Base-by-base conservation (phyloP, 1,140 invertebrate species). In the Drosophila takahashii region DNA sequence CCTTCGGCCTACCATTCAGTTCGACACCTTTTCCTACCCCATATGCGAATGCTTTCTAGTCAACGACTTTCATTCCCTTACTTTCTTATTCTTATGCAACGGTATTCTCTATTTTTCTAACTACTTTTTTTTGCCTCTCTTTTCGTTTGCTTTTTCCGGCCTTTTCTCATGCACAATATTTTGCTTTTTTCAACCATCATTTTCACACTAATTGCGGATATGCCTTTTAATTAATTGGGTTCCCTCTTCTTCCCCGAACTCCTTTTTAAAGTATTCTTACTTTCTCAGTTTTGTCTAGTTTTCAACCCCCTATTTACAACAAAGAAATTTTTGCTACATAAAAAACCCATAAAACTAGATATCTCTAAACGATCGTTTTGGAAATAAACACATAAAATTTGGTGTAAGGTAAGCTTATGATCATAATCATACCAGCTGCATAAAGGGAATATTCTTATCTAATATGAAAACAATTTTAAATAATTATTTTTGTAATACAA, bases 171-270 rank as follows among this genome's bases (percentile, higher is more conserved):
- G 47, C 66, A 61, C 52, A 81, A 76, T 80, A 66, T 77, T 81
- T 72, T 51, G 58, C 65, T 72, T 60, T 74, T 58, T 74, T 32
- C 56, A 61, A 48, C 77, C 78, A 76, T 81, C 60, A 77, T 76
- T 84, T 84, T 84, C 76, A 79, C 80, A 84, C 80, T 84, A 84
- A 84, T 84, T 84, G 80, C 71, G 80, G 76, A 84, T 79, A 84
- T 84, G 80, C 80, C 80, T 69, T 57, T 71, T 84, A 84, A 84
- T 84, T 84, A 84, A 84, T 84, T 84, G 58, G 50, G 42, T 77
- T 76, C 42, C 42, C 39, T 77, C n/a, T 74, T 53, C 32, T 34
- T 42, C 54, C 13, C 29, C 44, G 15, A 51, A 53, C 15, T 60
- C 56, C 15, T 58, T 67, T 67, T 50, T 11, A 53, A 26, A 37